Base-by-base conservation (phyloP, 2,113 vertebrate species). In the Cyanoramphus novaezelandiae region DNA sequence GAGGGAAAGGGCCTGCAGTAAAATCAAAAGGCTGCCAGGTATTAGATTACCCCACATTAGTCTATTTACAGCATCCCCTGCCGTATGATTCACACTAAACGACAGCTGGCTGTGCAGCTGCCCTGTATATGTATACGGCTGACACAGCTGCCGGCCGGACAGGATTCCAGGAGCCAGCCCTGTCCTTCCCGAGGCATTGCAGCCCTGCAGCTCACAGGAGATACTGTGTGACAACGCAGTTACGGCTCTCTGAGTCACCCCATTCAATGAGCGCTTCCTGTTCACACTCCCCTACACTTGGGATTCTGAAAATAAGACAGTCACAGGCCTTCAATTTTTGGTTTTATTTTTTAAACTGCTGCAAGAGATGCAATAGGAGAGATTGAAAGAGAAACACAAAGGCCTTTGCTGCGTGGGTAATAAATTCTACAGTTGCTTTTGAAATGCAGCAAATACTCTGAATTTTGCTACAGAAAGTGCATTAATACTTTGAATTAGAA, bases 101-200 rank as follows among this genome's bases (percentile, higher is more conserved):
- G 98, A 99, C 99, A 99, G 99, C 99, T 99, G 99, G 98, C 97
- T 98, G 97, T 97, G 98, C 99, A 99, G 99, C 99, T 99, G 99
- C 98, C 99, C 99, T 96, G 97, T 98, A 98, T 98, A 98, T 97
- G 98, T 97, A 98, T 95, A 98, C 83, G 98, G 98, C 97, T 95
- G 71, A 97, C 98, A 99, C 99, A 99, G 99, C 99, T 99, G 99
- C 99, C 96, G 95, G 98, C 97, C 97, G 97, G 98, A 97, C 98
- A 98, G 98, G 97, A 98, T 98, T 98, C 91, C 97, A 97, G 98
- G 98, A 99, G 98, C 98, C 91, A 59, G 97, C 95, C 98, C 98
- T 75, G 97, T 98, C 98, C 98, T 98, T 98, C 97, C 98, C 95
- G 89, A 98, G 98, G 97, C 98, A 98, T 80, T 91, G 84, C 60